Evolutionary conservation across 2,113 vertebrate species (phyloP).

Genomic region (Echinops telfairi): DNA sequence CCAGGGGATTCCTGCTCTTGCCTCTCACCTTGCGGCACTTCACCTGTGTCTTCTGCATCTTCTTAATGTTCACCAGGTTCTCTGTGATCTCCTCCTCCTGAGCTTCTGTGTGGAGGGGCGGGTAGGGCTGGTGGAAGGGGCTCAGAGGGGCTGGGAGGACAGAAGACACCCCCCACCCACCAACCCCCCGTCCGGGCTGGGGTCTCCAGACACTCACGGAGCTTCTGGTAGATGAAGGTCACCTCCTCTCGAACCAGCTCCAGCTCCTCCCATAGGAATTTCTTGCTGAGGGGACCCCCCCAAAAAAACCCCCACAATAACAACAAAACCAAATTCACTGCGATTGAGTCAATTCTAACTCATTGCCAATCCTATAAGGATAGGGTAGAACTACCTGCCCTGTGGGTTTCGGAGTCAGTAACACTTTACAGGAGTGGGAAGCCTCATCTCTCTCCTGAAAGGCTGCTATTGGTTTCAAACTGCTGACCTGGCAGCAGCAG

Average conservation of each 20-base stretch:
- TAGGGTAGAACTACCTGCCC: too few species aligned
- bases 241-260: slow-evolving; percentile 82
- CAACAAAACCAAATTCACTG: too few species aligned
- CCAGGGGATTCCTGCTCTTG: fast-evolving
- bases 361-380: too few species aligned
- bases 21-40: slow-evolving; percentile 80
- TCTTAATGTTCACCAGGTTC: slow-evolving; percentile 80
- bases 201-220: slow-evolving; percentile 75
- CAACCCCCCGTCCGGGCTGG: too few species aligned
- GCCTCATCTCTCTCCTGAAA: too few species aligned
- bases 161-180: neutral
- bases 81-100: slow-evolving; percentile 80
- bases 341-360: too few species aligned
- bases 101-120: slow-evolving; percentile 54
- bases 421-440: too few species aligned
- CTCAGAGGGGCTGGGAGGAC: neutral
- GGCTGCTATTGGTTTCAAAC: too few species aligned
- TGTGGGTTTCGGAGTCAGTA: too few species aligned
- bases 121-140: neutral
- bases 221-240: slow-evolving; percentile 82
- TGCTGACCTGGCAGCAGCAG: too few species aligned
- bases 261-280: slow-evolving; percentile 85
- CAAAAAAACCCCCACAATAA: too few species aligned
- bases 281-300: slow-evolving; percentile 71
- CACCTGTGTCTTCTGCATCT: slow-evolving; percentile 82